Conservation (phyloP, 92 coral and sea anemone species). For the Umimayanthus kanabou region DNA sequence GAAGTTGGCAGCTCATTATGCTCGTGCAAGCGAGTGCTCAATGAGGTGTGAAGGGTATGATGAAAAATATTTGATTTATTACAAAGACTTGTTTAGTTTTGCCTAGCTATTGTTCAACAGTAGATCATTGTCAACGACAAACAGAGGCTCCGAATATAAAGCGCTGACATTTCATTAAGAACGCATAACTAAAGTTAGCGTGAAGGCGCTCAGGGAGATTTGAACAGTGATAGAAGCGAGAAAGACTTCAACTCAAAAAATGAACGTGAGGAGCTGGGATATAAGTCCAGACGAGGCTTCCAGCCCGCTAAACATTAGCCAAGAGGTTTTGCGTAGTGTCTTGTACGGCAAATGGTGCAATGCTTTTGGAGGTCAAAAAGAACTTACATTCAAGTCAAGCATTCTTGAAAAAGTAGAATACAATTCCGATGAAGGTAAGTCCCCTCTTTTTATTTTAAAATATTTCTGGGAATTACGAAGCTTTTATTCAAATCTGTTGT, state of each 20-base stretch:
- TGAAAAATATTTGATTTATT: conserved; percentile 99
- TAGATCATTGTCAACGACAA: conserved; percentile 92
- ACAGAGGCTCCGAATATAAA: conserved; percentile 75
- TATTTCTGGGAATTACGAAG: neutral
- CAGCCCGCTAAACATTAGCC: conserved; percentile 84
- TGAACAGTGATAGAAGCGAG: conserved; percentile 27
- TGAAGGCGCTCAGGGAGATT: conserved; percentile 64
- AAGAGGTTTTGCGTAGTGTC: conserved; percentile 95
- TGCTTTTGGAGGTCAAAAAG: conserved; percentile 96
- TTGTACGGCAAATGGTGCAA: conserved; percentile 99
- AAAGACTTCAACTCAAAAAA: conserved; percentile 19
- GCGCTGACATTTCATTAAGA: conserved; percentile 72
- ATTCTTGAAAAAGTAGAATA: conserved; percentile 89
- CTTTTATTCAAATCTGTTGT: neutral
- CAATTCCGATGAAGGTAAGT: conserved; percentile 91
- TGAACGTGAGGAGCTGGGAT: conserved; percentile 48
- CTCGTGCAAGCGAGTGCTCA: conserved; percentile 71
- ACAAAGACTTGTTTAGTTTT: conserved; percentile 99
- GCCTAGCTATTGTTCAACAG: conserved; percentile 90
- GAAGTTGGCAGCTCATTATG: conserved; percentile 82
- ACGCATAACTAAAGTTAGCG: conserved; percentile 67
- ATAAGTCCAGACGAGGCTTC: conserved; percentile 39
- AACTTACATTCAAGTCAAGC: conserved; percentile 90
- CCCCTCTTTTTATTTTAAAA: conserved; percentile 12
- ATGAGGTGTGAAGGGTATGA: conserved; percentile 97